These are phyloP conservation scores for Istiophorus platypterus DNA, from an alignment of 2,113 vertebrate genomes.

Conservation along the genomic window DNA sequence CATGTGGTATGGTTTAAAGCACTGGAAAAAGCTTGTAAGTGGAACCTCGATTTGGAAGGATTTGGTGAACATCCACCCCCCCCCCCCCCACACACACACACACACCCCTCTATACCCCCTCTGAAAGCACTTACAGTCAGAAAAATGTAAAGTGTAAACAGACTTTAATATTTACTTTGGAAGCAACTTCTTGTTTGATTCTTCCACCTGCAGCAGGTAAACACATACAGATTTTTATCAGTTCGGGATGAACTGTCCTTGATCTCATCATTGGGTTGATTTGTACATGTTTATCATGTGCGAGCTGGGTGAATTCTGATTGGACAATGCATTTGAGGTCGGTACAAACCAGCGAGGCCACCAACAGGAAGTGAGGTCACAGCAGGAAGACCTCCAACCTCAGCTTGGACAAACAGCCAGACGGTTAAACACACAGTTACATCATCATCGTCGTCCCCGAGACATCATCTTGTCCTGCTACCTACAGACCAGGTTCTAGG, in stretches of 20 bases:
- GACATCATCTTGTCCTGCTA: not conserved
- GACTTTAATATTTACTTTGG: no score
- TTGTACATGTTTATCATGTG: conserved; percentile 5
- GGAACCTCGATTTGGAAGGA: no score
- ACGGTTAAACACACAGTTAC: conserved; percentile 32
- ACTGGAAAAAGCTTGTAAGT: no score
- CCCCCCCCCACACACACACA: no score
- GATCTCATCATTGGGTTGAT: conserved; percentile 23
- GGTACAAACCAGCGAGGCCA: conserved; percentile 40
- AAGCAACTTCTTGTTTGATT: no score
- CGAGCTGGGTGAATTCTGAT: conserved; percentile 14
- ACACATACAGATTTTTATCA: not conserved
- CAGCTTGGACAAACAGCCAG: conserved; percentile 3
- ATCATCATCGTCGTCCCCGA: not conserved
- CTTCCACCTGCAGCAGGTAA: not conserved
- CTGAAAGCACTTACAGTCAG: no score
- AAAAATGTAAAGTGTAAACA: no score
- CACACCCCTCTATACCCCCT: no score
- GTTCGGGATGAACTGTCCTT: not conserved
- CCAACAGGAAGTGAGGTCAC: conserved; percentile 42
- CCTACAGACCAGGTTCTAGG: not conserved
- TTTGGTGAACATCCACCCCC: not conserved
- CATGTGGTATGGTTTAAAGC: no score
- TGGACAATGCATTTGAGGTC: not conserved
- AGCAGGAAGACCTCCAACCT: conserved; percentile 1